Evolutionary conservation across 2,113 vertebrate genomes (phyloP), one percentile per base, ranked within the genome.

Genomic region (Perca fluviatilis): DNA sequence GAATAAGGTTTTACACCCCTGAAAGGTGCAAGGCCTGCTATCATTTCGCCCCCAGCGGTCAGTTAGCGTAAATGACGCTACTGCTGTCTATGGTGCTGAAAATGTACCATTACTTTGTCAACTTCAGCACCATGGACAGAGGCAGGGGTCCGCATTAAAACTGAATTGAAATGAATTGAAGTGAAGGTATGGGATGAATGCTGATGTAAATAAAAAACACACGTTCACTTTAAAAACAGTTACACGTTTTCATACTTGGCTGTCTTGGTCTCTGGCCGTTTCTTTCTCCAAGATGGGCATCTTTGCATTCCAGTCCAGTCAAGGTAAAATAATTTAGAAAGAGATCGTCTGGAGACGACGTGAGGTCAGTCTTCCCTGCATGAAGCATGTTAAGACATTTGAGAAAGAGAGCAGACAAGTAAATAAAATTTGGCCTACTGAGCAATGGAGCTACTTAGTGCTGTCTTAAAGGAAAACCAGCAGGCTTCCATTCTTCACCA

Each of bases 201-300:
- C 14, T 60, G 10, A 19, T 67, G 7, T 12, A 40, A 49, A 58
- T 15, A 33, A 77, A 66, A 60, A 72, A 33, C 8, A 43, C 1
- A 63, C 0, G 27, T 56, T 60, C 2, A 70, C 27, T 3, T 6
- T 11, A 19, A 6, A 71, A 66, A 53, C n/a, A 57, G 33, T 57
- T n/a, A 30, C 13, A 30, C 23, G 30, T 54, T 51, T 68, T 79
- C 89, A 77, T 95, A 96, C 95, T 82, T 91, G 79, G 61, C 77
- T 90, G 53, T 88, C 86, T 72, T 57, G 84, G 19, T 60, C 86
- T 77, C 88, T 86, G 57, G 86, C 30, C 50, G 78, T 40, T 58
- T 92, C 68, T 87, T 68, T 89, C 70, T 92, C 79, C 74, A 90
- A 53, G 80, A 93, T 81, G 8, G 94, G 93, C 95, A 96, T 95